Evolutionary conservation across 2,888 invertebrate genomes (phyloP), one percentile per base, ranked within the genome.

Genomic region (Tuta absoluta): DNA sequence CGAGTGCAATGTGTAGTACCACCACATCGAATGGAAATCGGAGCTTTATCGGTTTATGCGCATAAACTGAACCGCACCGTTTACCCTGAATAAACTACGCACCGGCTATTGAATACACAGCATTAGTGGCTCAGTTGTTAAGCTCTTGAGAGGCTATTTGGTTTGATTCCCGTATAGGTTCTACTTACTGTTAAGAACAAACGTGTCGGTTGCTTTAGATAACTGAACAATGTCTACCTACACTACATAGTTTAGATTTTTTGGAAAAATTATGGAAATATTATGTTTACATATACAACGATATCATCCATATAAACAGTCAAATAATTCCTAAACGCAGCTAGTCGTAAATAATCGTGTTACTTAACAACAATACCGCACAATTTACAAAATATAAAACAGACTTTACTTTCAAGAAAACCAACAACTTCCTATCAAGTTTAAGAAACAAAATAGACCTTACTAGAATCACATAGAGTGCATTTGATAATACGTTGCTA

Each of bases 21-120:
- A 60, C 33, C 53, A 21, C 59, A 21, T 49, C 45, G 33, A 60
- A 67, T 63, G 63, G 64, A 67, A 67, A 67, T 65, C 48, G 60
- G 21, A 56, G 66, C 58, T 53, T 67, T 65, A 65, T 65, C 65
- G 53, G 63, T 63, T 67, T 67, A 65, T 65, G 38, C 60, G 63
- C 33, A 63, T 65, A 62, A 65, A 65, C 48, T 51, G 62, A 56
- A 38, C 23, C 60, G 51, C 51, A 23, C 51, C 21, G 51, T 53
- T 53, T 53, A 53, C 51, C 51, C 51, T 14, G 51, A 23, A 53
- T 53, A 53, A 53, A 53, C 21, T 53, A 53, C 21, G 23, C 51
- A 14, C 12, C 45, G n/a, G 17, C 45, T 45, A 45, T 45, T 45
- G 45, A 45, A 45, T 45, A n/a, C 45, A 45, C 45, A n/a, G 45